These are phyloP conservation scores for Drosophila vallismaia DNA, from an alignment of 2,888 invertebrate genomes.

Conservation along the genomic window DNA sequence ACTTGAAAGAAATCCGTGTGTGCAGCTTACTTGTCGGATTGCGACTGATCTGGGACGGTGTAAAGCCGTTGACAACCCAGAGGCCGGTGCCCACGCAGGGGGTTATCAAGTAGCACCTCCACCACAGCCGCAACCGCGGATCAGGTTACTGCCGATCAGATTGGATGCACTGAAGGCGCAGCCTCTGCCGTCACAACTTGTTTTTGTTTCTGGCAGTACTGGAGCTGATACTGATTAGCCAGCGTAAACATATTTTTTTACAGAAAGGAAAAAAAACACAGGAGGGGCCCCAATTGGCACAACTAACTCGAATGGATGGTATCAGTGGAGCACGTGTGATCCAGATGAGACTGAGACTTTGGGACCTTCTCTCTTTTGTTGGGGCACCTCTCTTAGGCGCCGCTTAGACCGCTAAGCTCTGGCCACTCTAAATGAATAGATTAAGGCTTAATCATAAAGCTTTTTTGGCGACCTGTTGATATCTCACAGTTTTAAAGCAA, in stretches of 20 bases:
- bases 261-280: neutral
- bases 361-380: neutral
- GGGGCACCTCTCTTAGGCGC: neutral
- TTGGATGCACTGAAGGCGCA: conserved; percentile 41
- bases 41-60: conserved; percentile 25
- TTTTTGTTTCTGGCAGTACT: conserved; percentile 44
- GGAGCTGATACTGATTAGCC: conserved; percentile 48
- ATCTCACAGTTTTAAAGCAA: too few relatives aligned
- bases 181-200: conserved; percentile 62
- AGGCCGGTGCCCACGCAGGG: conserved; percentile 37
- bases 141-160: conserved; percentile 53
- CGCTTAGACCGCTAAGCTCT: neutral
- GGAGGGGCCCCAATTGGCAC: conserved; percentile 8
- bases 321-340: conserved; percentile 56
- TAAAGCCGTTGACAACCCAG: conserved; percentile 53
- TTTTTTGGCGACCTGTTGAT: neutral
- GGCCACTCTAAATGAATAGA: neutral
- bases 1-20: conserved; percentile 34
- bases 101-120: conserved; percentile 59
- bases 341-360: conserved; percentile 12
- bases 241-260: conserved; percentile 62
- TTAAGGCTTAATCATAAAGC: neutral
- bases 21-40: conserved; percentile 11
- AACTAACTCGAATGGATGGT: conserved; percentile 54
- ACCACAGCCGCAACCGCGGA: conserved; percentile 34